Conservation (phyloP, 2,888 invertebrate genomes). For the Falcaria lacertinaria region DNA sequence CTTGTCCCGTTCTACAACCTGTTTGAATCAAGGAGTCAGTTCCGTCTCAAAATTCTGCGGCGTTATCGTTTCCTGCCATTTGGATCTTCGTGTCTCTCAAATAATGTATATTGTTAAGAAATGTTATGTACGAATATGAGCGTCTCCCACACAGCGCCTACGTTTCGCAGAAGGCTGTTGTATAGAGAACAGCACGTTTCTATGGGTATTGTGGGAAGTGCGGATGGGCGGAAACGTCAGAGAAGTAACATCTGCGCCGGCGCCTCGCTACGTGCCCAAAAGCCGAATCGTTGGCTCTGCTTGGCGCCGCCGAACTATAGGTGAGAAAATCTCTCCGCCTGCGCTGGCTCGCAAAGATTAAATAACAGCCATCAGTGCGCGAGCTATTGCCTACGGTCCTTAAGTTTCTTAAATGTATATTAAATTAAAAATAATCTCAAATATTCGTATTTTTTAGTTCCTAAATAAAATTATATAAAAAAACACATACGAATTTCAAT, state of each 20-base stretch:
- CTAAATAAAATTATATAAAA: too few relatives aligned
- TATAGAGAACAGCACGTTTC: slow-evolving; percentile 20
- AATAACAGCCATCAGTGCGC: background rate
- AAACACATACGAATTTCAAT: too few relatives aligned
- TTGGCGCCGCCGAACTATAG: slow-evolving; percentile 58
- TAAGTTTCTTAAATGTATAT: slow-evolving; percentile 18
- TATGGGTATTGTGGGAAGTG: slow-evolving; percentile 66
- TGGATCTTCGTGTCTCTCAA: background rate
- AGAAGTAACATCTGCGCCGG: slow-evolving; percentile 53
- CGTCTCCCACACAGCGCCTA: slow-evolving; percentile 63
- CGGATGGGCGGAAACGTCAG: slow-evolving; percentile 62
- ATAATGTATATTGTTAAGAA: slow-evolving; percentile 55
- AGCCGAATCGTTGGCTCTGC: slow-evolving; percentile 23
- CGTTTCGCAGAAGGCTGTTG: slow-evolving; percentile 60
- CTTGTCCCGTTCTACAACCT: too few relatives aligned
- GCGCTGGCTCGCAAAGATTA: slow-evolving; percentile 26
- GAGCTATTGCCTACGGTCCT: slow-evolving; percentile 21
- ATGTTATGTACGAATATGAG: slow-evolving; percentile 40
- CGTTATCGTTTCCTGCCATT: background rate
- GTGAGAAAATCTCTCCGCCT: slow-evolving; percentile 67
- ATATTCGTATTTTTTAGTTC: too few relatives aligned
- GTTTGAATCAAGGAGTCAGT: too few relatives aligned
- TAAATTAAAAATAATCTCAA: too few relatives aligned
- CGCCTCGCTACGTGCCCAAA: slow-evolving; percentile 45
- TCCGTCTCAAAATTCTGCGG: too few relatives aligned